Evolutionary conservation across 2,888 invertebrate species (phyloP), one percentile per base, ranked within the genome.

Genomic region (Chrysolina oricalcia): DNA sequence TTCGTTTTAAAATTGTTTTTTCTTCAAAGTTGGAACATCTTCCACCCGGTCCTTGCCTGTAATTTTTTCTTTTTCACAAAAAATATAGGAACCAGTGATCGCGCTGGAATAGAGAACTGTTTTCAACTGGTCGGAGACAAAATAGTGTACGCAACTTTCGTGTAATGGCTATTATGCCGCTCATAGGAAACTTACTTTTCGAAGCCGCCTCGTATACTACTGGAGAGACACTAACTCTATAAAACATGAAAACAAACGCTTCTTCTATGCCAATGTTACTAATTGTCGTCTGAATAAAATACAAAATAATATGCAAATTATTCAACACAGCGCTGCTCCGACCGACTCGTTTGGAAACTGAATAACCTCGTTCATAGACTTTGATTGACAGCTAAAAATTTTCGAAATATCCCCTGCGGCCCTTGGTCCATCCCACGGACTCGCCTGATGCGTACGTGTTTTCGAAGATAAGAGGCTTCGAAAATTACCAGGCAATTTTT

Each of bases 341-440:
- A 21, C 53, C 35, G 48, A n/a, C 73, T 65, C 72, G 71, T 74
- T 74, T 62, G 65, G 67, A 69, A 79, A 76, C 72, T 74, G 75
- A 76, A 73, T 73, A 76, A 78, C 80, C 75, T 79, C 78, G 78
- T 78, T 78, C 74, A 78, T 74, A 80, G 81, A 80, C 77, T 80
- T 82, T 82, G 82, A 82, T 82, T 78, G 82, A 82, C 82, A 82
- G 81, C 79, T 79, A 70, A 75, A 78, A 75, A 73, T 78, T 79
- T 80, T 78, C 73, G 41, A 74, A 75, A 70, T 63, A 50, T 63
- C 46, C 67, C 80, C 71, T 27, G 17, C 8, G 78, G 80, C 73
- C 10, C n/a, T 71, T 65, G 43, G 70, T 63, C 71, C 77, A 75
- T 75, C 79, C 77, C 75, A 77, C 73, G 71, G 73, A 63, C 75